Percentiles rank a stretch among this genome's conserved stretches.
Evolutionary conservation across 1,140 invertebrate genomes (phyloP).

Genomic region (Pseudomyrmex gracilis): DNA sequence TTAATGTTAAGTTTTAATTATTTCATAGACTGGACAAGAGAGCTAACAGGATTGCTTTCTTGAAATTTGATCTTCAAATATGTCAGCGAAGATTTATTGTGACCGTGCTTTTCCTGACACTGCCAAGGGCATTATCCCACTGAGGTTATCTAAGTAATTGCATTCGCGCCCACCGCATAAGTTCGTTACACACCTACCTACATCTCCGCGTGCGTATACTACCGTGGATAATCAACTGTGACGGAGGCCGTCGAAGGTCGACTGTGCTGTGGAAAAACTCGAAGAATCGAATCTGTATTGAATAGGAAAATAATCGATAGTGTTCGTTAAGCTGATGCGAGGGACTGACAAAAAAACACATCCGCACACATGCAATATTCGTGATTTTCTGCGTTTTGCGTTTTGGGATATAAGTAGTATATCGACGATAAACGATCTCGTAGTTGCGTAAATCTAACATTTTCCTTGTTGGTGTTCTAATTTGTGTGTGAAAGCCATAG

Average conservation of each 20-base stretch:
- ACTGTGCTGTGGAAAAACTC: constrained; percentile 61
- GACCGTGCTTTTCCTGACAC: constrained; percentile 46
- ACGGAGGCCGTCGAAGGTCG: constrained; percentile 35
- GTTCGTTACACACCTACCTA: neutral
- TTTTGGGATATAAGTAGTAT: constrained; percentile 38
- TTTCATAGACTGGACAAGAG: neutral
- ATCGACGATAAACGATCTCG: constrained; percentile 21
- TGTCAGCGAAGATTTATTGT: constrained; percentile 44
- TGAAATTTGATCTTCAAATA: constrained; percentile 31
- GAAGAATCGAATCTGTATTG: constrained; percentile 66
- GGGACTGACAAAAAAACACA: constrained; percentile 61
- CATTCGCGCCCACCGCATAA: constrained; percentile 28
- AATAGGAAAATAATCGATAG: constrained; percentile 66
- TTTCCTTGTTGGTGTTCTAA: constrained; percentile 28
- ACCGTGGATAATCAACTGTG: constrained; percentile 24
- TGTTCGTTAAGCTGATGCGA: constrained; percentile 6
- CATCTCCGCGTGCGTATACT: constrained; percentile 11
- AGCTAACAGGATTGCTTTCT: neutral
- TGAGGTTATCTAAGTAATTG: constrained; percentile 62
- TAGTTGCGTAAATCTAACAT: constrained; percentile 46
- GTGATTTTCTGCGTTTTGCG: constrained; percentile 13
- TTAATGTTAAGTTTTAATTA: too few species aligned
- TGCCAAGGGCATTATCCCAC: constrained; percentile 57
- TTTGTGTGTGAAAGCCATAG: constrained; percentile 43
- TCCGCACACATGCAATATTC: constrained; percentile 36